Conservation (phyloP, 2,113 vertebrate species). For the Pardalotus punctatus region DNA sequence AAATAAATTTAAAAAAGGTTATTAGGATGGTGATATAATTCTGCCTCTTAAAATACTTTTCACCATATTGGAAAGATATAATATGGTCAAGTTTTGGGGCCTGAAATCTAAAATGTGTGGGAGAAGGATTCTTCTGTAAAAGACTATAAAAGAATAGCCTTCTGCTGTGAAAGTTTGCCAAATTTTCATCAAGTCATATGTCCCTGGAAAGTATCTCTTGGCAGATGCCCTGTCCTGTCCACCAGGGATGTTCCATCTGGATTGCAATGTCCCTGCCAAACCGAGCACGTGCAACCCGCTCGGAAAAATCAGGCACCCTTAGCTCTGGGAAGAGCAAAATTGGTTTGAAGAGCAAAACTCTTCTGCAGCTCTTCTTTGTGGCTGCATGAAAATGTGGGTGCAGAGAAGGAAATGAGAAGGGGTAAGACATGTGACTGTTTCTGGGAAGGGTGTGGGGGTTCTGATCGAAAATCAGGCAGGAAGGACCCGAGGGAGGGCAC, state of each 20-base stretch:
- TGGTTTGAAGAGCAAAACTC: background rate
- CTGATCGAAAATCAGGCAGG: background rate
- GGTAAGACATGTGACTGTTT: background rate
- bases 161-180: background rate
- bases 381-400: background rate
- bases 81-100: background rate
- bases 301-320: background rate
- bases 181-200: background rate
- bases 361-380: background rate
- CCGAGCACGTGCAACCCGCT: background rate
- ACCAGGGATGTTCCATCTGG: slow-evolving; percentile 8
- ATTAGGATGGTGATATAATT: background rate
- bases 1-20: background rate
- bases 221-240: background rate
- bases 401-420: background rate
- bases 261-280: background rate
- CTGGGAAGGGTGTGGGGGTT: background rate
- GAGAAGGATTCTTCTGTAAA: background rate
- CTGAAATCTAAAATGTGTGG: background rate
- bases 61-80: background rate
- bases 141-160: background rate
- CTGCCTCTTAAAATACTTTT: background rate
- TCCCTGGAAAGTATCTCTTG: background rate
- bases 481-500: background rate
- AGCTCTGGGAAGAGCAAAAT: background rate